Base-by-base conservation (phyloP, 2,797 vertebrate species). In the Pitangus sulphuratus region DNA sequence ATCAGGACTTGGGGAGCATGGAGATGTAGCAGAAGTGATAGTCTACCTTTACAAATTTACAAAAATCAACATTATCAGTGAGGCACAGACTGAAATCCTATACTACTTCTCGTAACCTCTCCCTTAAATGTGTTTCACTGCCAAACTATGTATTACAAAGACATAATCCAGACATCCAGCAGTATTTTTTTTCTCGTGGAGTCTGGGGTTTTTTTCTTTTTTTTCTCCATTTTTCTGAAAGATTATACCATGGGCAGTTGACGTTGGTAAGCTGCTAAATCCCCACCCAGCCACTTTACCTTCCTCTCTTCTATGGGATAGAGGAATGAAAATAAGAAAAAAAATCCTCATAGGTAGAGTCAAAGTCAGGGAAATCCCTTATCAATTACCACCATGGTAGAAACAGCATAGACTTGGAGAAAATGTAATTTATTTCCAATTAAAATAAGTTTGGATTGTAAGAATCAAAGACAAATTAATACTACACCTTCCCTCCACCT, bases 311-410 rank as follows among this genome's bases (percentile, higher is more conserved):
- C 17, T 48, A 0, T 20, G 9, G 33, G 16, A 8, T 4, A 56
- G 11, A 8, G 2, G 8, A 5, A 7, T 68, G 24, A 58, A 86
- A 68, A 45, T 68, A 37, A 62, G 8, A 40, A 18, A 4, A 25
- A 61, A 48, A 7, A 17, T 8, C 12, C 16, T 44, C 1, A 1
- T 18, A 18, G 24, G 25, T 6, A 0, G 3, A 76, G 28, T 44
- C 11, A 75, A 48, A 77, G 56, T 56, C 12, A 47, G 16, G 24
- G n/a, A 83, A 62, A 76, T 56, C 37, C 48, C 37, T 44, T 62
- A 50, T 33, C 57, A 76, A 64, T 64, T 39, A 25, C 20, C 62
- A 21, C 39, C 19, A 25, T 21, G 44, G 50, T 37, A 26, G 77
- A 57, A 83, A 25, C 22, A 30, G 24, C 42, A 48, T 44, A 56